Conservation (phyloP, 2,113 vertebrate species). For the Atractosteus spatula region DNA sequence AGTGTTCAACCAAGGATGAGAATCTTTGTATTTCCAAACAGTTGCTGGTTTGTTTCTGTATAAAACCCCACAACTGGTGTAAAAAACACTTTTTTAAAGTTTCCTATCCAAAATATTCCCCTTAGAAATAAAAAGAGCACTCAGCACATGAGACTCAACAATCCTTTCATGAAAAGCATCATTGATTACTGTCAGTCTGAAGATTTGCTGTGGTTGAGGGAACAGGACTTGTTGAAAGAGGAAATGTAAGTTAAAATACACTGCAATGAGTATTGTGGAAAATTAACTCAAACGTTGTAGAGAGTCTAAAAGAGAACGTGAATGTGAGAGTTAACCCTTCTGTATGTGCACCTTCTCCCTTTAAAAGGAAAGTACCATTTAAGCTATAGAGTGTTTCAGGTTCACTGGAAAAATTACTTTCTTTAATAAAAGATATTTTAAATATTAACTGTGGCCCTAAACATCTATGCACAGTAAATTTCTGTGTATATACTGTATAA, state of each 20-base stretch:
- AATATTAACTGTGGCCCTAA: too few relatives aligned
- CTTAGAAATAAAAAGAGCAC: background rate
- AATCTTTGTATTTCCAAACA: too few relatives aligned
- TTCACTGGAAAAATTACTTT: constrained; percentile 1
- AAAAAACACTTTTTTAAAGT: background rate
- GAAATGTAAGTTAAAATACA: background rate
- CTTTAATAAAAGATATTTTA: too few relatives aligned
- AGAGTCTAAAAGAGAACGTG: background rate
- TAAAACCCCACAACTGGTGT: too few relatives aligned
- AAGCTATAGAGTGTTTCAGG: constrained; percentile 16
- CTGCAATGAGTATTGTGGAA: background rate
- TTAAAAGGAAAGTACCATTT: background rate
- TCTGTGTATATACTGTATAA: too few relatives aligned
- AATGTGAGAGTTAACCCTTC: constrained; percentile 15
- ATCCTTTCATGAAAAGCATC: background rate
- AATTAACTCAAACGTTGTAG: background rate
- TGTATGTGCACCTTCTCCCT: constrained; percentile 9
- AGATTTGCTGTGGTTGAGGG: background rate
- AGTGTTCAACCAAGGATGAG: too few relatives aligned
- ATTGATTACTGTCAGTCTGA: background rate
- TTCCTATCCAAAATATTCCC: background rate
- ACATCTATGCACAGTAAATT: too few relatives aligned
- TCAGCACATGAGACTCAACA: background rate
- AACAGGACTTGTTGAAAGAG: background rate
- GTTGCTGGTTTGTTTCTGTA: too few relatives aligned